Evolutionary conservation across 1,140 invertebrate species (phyloP).

Genomic region (Ceratina australensis): DNA sequence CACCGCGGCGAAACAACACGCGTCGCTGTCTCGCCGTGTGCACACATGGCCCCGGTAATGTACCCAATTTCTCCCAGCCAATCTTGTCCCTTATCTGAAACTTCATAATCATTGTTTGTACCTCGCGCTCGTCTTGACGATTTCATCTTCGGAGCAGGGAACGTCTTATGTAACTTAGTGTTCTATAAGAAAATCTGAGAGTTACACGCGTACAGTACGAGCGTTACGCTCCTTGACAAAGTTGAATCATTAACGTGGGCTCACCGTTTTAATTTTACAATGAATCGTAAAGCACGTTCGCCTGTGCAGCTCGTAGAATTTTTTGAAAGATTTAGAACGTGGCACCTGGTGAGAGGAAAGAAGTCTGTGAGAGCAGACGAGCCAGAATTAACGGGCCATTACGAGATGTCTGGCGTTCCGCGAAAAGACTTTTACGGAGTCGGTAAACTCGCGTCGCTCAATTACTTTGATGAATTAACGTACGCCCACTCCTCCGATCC

Average conservation of each 20-base stretch:
- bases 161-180: too few species aligned
- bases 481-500: slow-evolving; percentile 35
- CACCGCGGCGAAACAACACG: slow-evolving; percentile 3
- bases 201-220: too few species aligned
- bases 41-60: not conserved
- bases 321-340: not conserved
- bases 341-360: slow-evolving; percentile 19
- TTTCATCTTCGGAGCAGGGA: not conserved
- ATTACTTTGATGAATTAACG: slow-evolving; percentile 67
- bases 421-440: slow-evolving; percentile 4
- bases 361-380: slow-evolving; percentile 47
- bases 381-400: slow-evolving; percentile 64
- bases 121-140: slow-evolving; percentile 6
- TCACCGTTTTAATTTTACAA: not conserved
- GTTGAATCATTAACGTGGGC: too few species aligned
- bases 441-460: slow-evolving; percentile 49
- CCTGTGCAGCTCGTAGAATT: slow-evolving; percentile 36
- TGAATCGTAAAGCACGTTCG: slow-evolving; percentile 20
- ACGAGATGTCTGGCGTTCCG: slow-evolving; percentile 49
- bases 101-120: slow-evolving; percentile 28
- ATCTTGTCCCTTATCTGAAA: slow-evolving; percentile 8
- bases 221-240: too few species aligned
- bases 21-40: not conserved
- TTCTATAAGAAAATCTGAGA: too few species aligned
- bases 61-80: slow-evolving; percentile 12